Conservation (phyloP, 2,113 vertebrate species). For the Butorides virescens region DNA sequence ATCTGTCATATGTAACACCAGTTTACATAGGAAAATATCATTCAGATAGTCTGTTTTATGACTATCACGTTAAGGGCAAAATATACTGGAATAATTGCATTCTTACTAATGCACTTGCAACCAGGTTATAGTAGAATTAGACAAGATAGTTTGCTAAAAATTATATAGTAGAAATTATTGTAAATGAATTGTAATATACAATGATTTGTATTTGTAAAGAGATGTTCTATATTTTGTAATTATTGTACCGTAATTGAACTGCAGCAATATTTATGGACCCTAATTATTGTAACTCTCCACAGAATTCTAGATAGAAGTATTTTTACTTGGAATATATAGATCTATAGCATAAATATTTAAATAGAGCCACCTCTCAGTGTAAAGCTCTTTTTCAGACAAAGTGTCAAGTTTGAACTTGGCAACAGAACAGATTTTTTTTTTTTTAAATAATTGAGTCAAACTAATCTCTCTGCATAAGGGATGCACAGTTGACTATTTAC, state of each 20-base stretch:
- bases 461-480: conserved; percentile 72
- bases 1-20: conserved; percentile 65
- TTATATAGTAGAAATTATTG: conserved; percentile 89
- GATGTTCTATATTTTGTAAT: conserved; percentile 99
- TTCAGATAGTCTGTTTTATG: conserved; percentile 74
- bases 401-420: conserved; percentile 72
- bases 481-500: conserved; percentile 65
- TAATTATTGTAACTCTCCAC: conserved; percentile 83
- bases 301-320: conserved; percentile 77
- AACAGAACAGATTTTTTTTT: conserved; percentile 57
- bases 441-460: conserved; percentile 58
- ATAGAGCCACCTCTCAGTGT: conserved; percentile 80
- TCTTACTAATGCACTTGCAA: conserved; percentile 88
- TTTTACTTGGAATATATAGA: conserved; percentile 82
- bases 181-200: conserved; percentile 96
- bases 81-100: conserved; percentile 89
- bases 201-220: conserved; percentile 97
- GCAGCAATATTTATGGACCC: conserved; percentile 96
- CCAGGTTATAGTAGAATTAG: conserved; percentile 89
- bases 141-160: conserved; percentile 87
- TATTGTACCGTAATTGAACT: conserved; percentile 91
- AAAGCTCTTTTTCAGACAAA: conserved; percentile 72
- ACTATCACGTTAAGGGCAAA: conserved; percentile 79
- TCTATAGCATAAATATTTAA: conserved; percentile 76
- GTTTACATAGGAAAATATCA: conserved; percentile 74